These are phyloP conservation scores for Pinctada fucata DNA, from an alignment of 2,888 invertebrate genomes.

Conservation along the genomic window DNA sequence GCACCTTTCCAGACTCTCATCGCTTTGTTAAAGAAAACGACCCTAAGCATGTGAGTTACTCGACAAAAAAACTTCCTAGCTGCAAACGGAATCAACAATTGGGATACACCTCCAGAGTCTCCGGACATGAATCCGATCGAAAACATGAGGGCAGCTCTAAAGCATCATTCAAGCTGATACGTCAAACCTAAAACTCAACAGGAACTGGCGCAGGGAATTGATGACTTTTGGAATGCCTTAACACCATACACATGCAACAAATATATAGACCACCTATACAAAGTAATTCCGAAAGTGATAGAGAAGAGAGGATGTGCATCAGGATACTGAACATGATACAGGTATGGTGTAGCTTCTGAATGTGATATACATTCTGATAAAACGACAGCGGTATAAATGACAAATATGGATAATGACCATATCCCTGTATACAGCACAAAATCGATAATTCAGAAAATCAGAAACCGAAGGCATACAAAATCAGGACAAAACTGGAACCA, in stretches of 20 bases:
- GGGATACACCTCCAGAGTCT: constrained; percentile 30
- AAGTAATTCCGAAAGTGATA: constrained; percentile 25
- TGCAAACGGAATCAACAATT: constrained; percentile 24
- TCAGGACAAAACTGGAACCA: too few relatives aligned
- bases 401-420: too few relatives aligned
- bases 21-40: constrained; percentile 30
- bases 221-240: constrained; percentile 13
- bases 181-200: constrained; percentile 15
- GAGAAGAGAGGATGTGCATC: constrained; percentile 4
- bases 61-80: constrained; percentile 8
- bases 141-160: constrained; percentile 12
- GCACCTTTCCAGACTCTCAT: constrained; percentile 7
- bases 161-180: constrained; percentile 16
- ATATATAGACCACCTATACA: constrained; percentile 28
- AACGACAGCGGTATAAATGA: too few relatives aligned
- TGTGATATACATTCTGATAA: too few relatives aligned
- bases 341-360: too few relatives aligned
- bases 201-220: constrained; percentile 22
- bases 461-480: too few relatives aligned
- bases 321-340: neutral
- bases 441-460: too few relatives aligned
- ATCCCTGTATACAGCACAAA: too few relatives aligned
- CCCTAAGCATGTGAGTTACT: constrained; percentile 28
- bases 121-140: constrained; percentile 32
- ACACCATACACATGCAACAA: constrained; percentile 14